These are phyloP conservation scores for fruit fly (Drosophila melanogaster) DNA, from an alignment of 1,140 invertebrate species.

Conservation along the genomic window DNA sequence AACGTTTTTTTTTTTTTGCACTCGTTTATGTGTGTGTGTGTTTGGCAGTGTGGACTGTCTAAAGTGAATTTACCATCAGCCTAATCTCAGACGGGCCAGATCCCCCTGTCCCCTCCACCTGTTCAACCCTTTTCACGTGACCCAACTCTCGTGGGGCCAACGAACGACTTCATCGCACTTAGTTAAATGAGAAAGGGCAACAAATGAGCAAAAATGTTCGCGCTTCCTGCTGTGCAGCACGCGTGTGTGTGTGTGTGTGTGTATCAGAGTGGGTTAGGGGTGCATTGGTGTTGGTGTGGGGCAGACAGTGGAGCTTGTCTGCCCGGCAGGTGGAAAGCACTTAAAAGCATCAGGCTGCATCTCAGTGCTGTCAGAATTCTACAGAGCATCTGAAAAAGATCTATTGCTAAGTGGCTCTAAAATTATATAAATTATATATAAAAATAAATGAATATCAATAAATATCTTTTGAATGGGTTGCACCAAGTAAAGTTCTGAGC, in stretches of 20 bases:
- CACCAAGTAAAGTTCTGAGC: too few species aligned
- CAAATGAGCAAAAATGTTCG: conserved; percentile 70
- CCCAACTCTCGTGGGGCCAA: conserved; percentile 37
- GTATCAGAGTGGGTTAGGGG: not conserved
- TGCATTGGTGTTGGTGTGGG: not conserved
- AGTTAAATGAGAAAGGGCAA: conserved; percentile 74
- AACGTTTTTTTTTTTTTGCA: conserved; percentile 15
- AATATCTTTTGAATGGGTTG: too few species aligned
- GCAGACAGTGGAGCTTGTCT: conserved; percentile 31
- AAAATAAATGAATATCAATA: not conserved
- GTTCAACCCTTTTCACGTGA: not conserved
- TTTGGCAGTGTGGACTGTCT: not conserved
- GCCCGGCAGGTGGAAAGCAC: conserved; percentile 73
- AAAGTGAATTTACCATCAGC: conserved; percentile 69
- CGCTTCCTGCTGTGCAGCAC: conserved; percentile 50
- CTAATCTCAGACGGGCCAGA: conserved; percentile 38
- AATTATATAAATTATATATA: too few species aligned
- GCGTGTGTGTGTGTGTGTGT: conserved; percentile 26
- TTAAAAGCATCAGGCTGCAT: conserved; percentile 50
- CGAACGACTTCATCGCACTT: conserved; percentile 75
- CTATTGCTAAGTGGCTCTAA: not conserved
- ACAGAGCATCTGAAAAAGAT: not conserved
- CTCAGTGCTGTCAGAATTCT: conserved; percentile 4
- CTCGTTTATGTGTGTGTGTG: conserved; percentile 16
- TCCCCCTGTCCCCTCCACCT: not conserved